A percentile compares a stretch with the other conserved stretches of the same genome.
Conservation (phyloP, 2,888 invertebrate species). For the Urechis unicinctus region DNA sequence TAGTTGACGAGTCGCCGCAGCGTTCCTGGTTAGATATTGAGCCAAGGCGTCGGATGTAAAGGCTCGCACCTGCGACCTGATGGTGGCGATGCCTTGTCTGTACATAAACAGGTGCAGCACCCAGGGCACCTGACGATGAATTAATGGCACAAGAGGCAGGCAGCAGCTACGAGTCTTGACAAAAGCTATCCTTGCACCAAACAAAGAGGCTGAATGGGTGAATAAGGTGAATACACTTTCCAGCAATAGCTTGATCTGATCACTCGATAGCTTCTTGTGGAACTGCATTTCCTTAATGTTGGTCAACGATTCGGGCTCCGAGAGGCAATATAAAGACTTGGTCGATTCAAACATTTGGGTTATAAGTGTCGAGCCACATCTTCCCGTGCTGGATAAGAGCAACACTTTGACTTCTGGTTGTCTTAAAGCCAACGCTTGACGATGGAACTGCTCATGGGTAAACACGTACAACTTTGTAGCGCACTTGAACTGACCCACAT, state of each 20-base stretch:
- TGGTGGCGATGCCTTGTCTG: background rate
- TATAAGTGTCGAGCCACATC: conserved; percentile 2
- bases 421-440: background rate
- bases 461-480: background rate
- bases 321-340: background rate
- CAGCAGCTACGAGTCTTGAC: background rate
- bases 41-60: too few relatives aligned
- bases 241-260: background rate
- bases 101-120: background rate
- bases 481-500: background rate
- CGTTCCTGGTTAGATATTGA: too few relatives aligned
- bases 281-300: too few relatives aligned
- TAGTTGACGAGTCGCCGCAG: too few relatives aligned
- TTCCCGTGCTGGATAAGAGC: background rate
- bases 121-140: background rate
- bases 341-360: background rate
- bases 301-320: background rate
- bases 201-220: background rate
- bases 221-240: background rate
- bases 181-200: background rate
- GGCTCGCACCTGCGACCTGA: background rate
- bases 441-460: background rate
- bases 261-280: too few relatives aligned
- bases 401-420: background rate
- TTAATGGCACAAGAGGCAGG: background rate